Evolutionary conservation across 1,140 invertebrate species (phyloP), one percentile per base, ranked within the genome.

Genomic region (Chlorops oryzae): DNA sequence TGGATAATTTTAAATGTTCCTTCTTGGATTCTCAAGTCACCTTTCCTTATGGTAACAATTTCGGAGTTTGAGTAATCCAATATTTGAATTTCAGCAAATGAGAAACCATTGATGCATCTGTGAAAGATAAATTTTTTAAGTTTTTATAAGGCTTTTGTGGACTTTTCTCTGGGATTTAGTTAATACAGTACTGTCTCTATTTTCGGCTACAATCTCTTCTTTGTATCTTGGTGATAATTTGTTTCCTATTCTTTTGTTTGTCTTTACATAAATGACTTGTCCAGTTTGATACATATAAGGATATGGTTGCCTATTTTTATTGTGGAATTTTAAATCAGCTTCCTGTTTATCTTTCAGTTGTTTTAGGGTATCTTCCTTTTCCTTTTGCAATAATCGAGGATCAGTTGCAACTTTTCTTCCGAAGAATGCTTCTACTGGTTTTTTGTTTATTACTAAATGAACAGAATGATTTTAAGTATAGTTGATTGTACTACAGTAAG

Each of bases 401-500:
- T 43, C 24, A 17, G 21, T 21, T 4, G 5, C n/a, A 6, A 23
- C 12, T 4, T 17, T 27, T 10, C 41, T 28, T 13, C 48, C 48
- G 21, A 43, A 43, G 40, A 50, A 50, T 22, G 18, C 17, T 10
- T 50, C 48, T 18, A 43, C 32, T 37, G 42, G 50, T 45, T 45
- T 44, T 22, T 35, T 51, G 9, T 20, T 9, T 6, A 24, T 51
- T 12, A 35, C 35, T 4, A 47, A 53, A 49, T 53, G 41, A 10
- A 53, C 20, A 4, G 46, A 21, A 25, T 38, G 13, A 49, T 53
- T 53, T 13, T 54, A 54, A 18, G 45, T 43, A 15, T 28, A 28
- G 2, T 59, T 59, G 2, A 47, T 45, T 28, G 40, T 21, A 23
- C 53, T 58, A 47, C 47, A 51, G 13, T 55, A 49, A 1, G 55